Base-by-base conservation (phyloP, 2,113 vertebrate species). In the Anhinga anhinga region DNA sequence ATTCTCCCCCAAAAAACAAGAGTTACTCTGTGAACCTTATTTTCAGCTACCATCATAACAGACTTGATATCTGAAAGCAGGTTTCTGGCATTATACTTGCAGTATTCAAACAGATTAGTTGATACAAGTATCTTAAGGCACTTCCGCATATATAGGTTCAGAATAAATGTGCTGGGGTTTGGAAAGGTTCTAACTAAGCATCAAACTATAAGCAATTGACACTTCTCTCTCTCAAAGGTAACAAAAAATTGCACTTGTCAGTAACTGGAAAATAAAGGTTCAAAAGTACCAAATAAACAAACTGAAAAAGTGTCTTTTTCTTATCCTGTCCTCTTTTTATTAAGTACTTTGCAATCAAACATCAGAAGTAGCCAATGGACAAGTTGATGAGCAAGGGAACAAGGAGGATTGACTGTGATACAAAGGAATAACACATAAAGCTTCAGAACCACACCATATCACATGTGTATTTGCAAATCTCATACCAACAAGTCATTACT, bases 391-490 rank as follows among this genome's bases (percentile, higher is more conserved):
- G 29, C n/a, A 71, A 65, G 13, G 55, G 4, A 86, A 65, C 3
- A 47, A 40, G 2, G 2, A 88, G 5, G 42, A 63, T 53, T 62
- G 88, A 86, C 56, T 15, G 19, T 0, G 2, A 29, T 18, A 42
- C 7, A 61, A 59, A 67, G 22, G 15, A 71, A 62, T 10, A 93
- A 61, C 3, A 32, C 3, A 6, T 12, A 77, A 56, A 65, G 66
- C 16, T 45, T 58, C 7, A 58, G 40, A 58, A 78, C 20, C 11
- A 11, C 8, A 36, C 3, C 8, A 2, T 17, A 34, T 15, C 0
- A 0, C 29, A 34, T 0, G 0, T 3, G 7, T 21, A 59, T 52
- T 77, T 80, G 7, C 15, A 66, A 62, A 32, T 21, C 16, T 69
- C 16, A 0, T 34, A 29, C 21, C 32, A 65, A 30, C 4, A 36